phyloP scores from a whole-genome alignment of 2,888 invertebrate genomes.

The Pristionchus japonicus region DNA sequence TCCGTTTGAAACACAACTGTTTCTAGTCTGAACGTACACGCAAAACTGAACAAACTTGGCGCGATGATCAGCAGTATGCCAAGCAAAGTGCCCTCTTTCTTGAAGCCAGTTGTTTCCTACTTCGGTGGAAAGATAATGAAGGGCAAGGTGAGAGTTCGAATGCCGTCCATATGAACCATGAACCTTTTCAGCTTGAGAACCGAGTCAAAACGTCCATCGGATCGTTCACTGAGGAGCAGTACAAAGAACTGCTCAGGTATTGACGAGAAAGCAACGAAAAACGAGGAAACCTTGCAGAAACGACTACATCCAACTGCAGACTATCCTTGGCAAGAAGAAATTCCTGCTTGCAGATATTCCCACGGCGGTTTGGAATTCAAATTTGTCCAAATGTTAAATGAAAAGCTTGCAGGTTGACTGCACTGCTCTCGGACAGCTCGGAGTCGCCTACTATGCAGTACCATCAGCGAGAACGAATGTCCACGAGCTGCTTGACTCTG shows the following conservation, averaged over 20 bases:
- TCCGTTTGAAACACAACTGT: neutral
- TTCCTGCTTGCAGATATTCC: neutral
- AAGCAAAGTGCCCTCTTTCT: neutral
- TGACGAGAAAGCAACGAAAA: neutral
- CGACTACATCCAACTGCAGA: neutral
- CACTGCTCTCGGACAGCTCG: conserved; percentile 10
- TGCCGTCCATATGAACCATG: neutral
- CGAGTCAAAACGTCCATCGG: neutral
- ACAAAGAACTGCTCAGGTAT: neutral
- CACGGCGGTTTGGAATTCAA: neutral
- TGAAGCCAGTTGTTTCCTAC: neutral
- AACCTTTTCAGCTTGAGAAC: neutral
- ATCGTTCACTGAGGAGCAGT: neutral
- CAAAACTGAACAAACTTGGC: neutral
- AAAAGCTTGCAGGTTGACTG: conserved; percentile 24
- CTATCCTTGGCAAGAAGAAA: neutral
- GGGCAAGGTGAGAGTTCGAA: neutral
- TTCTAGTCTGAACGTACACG: neutral
- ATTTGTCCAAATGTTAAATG: too few relatives aligned
- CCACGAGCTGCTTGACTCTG: neutral
- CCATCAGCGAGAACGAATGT: neutral
- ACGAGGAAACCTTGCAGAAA: neutral
- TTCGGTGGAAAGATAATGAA: neutral
- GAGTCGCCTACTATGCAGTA: neutral
- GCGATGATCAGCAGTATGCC: neutral